phyloP scores from a whole-genome alignment of 2,113 vertebrate genomes.

The Crotalus helleri region DNA sequence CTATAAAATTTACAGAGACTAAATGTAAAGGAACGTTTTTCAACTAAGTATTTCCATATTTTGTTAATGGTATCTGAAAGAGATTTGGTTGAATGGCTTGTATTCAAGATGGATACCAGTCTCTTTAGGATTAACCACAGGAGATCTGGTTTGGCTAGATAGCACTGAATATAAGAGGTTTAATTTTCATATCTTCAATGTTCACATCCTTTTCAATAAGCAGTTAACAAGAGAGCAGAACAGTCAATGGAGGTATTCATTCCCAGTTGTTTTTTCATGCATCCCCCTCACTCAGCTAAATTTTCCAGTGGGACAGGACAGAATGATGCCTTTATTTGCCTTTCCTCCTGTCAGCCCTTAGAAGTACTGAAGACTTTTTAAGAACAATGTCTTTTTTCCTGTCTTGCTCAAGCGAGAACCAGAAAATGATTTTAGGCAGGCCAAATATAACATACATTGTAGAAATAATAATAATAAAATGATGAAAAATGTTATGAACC shows the following conservation, averaged over 20 bases:
- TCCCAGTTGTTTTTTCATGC: background rate
- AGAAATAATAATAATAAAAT: background rate
- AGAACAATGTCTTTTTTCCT: background rate
- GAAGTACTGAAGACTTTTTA: background rate
- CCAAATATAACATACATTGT: background rate
- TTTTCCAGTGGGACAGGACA: conserved; percentile 1
- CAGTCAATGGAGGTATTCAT: conserved; percentile 14
- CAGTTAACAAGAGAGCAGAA: background rate
- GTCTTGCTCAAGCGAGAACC: background rate
- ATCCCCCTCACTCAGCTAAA: background rate
- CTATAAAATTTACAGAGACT: conserved; percentile 21
- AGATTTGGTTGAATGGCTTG: conserved; percentile 23
- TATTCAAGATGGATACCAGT: conserved; percentile 8
- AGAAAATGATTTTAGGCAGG: background rate
- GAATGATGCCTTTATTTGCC: background rate
- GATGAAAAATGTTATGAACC: background rate
- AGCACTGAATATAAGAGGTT: background rate
- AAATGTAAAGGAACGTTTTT: background rate
- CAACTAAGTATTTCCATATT: background rate
- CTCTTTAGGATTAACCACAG: conserved; percentile 11
- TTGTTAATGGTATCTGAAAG: conserved; percentile 11
- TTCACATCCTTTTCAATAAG: conserved; percentile 13
- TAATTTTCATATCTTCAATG: background rate
- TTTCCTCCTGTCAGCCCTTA: background rate
- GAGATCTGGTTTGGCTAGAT: conserved; percentile 5